These are phyloP conservation scores for Heteromormyrus szaboi DNA, from an alignment of 2,797 vertebrate genomes.

Conservation along the genomic window DNA sequence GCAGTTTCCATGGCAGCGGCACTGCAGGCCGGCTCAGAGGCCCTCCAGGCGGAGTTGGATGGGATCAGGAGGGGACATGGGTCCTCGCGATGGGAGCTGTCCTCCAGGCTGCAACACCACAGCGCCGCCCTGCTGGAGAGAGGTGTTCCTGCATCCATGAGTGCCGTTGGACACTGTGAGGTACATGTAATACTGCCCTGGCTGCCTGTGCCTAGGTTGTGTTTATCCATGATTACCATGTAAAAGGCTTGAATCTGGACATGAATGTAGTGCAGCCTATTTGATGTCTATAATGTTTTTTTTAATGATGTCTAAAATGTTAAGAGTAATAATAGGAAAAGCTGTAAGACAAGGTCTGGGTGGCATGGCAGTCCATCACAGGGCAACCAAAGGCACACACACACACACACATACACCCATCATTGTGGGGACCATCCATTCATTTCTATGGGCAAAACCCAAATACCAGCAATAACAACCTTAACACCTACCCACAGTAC, in stretches of 20 bases:
- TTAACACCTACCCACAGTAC: neutral
- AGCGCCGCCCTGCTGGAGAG: constrained; percentile 44
- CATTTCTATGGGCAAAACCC: neutral
- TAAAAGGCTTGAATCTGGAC: neutral
- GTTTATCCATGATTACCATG: neutral
- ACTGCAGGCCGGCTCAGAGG: constrained; percentile 47
- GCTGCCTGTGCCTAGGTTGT: neutral
- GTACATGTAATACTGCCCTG: constrained; percentile 36
- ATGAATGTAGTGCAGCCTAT: neutral
- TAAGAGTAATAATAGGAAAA: neutral
- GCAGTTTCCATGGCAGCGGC: constrained; percentile 41
- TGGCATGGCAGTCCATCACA: neutral
- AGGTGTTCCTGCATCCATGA: constrained; percentile 51
- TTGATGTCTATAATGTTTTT: neutral
- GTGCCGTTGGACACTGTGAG: constrained; percentile 57
- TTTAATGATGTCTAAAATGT: neutral
- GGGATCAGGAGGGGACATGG: constrained; percentile 29
- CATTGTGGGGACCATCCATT: neutral
- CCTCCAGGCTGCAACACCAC: constrained; percentile 54
- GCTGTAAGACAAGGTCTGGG: neutral
- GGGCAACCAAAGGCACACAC: no score
- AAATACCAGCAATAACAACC: neutral
- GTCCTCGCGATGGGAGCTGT: constrained; percentile 38
- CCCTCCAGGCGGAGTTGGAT: constrained; percentile 47
- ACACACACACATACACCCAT: neutral